phyloP scores from a whole-genome alignment of 2,797 vertebrate species.

The Adelosebastes latens region DNA sequence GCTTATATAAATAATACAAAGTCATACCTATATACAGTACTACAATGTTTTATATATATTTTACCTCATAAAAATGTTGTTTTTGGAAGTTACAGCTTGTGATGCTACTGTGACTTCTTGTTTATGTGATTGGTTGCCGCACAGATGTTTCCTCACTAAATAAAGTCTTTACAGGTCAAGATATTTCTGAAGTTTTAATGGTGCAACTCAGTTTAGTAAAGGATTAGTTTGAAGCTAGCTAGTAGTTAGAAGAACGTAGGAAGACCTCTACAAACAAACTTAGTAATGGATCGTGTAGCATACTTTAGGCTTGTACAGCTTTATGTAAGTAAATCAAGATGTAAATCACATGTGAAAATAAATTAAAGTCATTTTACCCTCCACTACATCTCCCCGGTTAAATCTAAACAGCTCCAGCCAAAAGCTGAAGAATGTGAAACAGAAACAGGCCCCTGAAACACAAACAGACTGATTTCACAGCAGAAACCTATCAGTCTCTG shows the following conservation, averaged over 20 bases:
- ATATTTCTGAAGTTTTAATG: not conserved
- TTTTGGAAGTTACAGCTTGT: not conserved
- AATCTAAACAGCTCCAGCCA: constrained; percentile 17
- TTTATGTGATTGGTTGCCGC: not conserved
- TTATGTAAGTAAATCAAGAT: not conserved
- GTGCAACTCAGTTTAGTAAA: not conserved
- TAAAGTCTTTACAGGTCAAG: not conserved
- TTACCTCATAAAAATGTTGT: not conserved
- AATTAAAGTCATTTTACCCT: constrained; percentile 14
- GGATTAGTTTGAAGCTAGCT: not conserved
- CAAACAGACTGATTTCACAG: constrained; percentile 65
- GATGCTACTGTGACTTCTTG: not conserved
- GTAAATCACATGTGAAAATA: not conserved
- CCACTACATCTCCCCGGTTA: constrained; percentile 14
- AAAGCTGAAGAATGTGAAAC: constrained; percentile 64
- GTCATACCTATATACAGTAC: not conserved
- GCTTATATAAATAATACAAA: not conserved
- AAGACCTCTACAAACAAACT: not conserved
- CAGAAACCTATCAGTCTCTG: constrained; percentile 48
- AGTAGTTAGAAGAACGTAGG: not conserved
- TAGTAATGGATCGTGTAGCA: not conserved
- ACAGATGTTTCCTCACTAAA: not conserved
- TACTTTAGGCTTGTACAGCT: not conserved
- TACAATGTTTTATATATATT: not conserved
- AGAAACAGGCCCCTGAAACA: constrained; percentile 62